Percentiles rank a stretch among this genome's conserved stretches.
phyloP scores from a whole-genome alignment of 2,797 vertebrate genomes.

The Parambassis ranga region DNA sequence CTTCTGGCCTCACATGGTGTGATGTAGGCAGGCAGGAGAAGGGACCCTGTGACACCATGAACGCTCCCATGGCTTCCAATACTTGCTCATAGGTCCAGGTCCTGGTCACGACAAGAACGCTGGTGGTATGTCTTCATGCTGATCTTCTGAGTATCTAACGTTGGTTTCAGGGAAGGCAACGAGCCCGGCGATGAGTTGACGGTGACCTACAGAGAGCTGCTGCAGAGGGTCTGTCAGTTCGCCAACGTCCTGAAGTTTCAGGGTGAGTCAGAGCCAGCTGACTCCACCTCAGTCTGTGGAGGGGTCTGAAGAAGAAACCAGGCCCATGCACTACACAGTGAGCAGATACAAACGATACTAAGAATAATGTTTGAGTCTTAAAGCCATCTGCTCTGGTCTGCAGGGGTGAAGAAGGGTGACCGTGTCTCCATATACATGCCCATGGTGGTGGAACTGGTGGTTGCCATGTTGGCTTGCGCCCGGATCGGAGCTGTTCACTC shows the following conservation, averaged over 20 bases:
- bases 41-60: no score
- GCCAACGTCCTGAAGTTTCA: slow-evolving; percentile 93
- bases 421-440: slow-evolving; percentile 96
- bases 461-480: slow-evolving; percentile 94
- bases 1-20: no score
- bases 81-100: no score
- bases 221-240: slow-evolving; percentile 90
- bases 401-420: slow-evolving; percentile 94
- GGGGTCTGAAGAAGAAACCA: no score
- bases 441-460: slow-evolving; percentile 94
- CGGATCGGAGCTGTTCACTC: slow-evolving; percentile 95
- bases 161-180: slow-evolving; percentile 89
- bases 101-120: no score
- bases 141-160: not conserved
- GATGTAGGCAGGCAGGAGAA: no score
- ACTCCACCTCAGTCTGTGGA: not conserved
- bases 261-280: slow-evolving; percentile 71
- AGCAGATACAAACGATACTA: no score
- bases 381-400: no score
- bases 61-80: no score
- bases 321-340: no score
- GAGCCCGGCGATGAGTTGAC: slow-evolving; percentile 87
- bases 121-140: no score
- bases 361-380: no score
- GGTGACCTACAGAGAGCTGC: slow-evolving; percentile 91